Conservation (phyloP, 1,140 invertebrate genomes). For the Calliphora vicina region DNA sequence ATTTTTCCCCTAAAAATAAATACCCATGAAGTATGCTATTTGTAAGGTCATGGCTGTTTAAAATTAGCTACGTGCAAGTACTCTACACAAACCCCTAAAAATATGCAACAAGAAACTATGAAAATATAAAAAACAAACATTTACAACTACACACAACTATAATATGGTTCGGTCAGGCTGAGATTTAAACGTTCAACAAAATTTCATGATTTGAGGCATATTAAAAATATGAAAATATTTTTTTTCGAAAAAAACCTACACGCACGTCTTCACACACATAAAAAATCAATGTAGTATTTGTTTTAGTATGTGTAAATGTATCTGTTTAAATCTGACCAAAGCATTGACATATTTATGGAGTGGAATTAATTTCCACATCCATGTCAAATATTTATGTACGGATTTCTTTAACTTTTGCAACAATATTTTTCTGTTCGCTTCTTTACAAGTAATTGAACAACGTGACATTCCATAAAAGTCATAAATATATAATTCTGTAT, state of each 20-base stretch:
- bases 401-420: not conserved
- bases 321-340: not conserved
- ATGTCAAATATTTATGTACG: not conserved
- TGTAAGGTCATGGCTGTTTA: not conserved
- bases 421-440: not conserved
- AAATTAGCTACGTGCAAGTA: not conserved
- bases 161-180: not conserved
- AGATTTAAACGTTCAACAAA: slow-evolving; percentile 1
- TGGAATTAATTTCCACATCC: slow-evolving; percentile 16
- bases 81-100: not conserved
- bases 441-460: slow-evolving; percentile 14
- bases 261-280: not conserved
- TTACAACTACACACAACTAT: not conserved
- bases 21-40: no score
- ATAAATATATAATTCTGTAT: not conserved
- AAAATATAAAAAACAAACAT: not conserved
- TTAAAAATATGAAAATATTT: not conserved
- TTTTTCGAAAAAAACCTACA: not conserved
- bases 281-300: not conserved
- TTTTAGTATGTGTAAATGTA: not conserved
- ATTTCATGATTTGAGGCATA: not conserved
- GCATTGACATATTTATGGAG: not conserved
- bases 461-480: slow-evolving; percentile 3
- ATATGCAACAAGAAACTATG: not conserved
- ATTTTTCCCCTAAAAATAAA: not conserved